Conservation (phyloP, 2,113 vertebrate genomes). For the Cranoglanis bouderius region DNA sequence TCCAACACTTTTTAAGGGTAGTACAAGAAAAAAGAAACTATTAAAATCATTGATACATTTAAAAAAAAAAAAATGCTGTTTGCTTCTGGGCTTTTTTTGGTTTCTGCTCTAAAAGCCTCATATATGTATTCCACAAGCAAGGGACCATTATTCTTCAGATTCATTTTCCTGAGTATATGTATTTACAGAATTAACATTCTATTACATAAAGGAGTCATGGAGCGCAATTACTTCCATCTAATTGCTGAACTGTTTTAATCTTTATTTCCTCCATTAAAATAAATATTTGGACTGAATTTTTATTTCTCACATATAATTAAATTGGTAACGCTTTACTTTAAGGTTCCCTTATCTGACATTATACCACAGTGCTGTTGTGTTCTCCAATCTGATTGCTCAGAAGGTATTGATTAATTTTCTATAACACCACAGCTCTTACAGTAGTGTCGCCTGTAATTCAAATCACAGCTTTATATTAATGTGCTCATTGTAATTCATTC, state of each 20-base stretch:
- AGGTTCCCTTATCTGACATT: neutral
- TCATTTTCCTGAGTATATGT: neutral
- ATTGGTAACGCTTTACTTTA: neutral
- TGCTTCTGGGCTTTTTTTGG: neutral
- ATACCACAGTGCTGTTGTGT: neutral
- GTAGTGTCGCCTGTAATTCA: neutral
- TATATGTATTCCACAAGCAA: neutral
- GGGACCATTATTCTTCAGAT: neutral
- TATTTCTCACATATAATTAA: neutral
- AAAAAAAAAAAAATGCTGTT: neutral
- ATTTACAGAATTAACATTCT: neutral
- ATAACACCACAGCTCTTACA: neutral
- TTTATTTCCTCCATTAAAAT: neutral
- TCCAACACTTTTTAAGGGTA: neutral
- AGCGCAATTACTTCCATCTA: neutral
- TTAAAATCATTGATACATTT: neutral
- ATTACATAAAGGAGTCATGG: neutral
- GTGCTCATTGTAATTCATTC: neutral
- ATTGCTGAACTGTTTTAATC: neutral
- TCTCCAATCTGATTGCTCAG: neutral
- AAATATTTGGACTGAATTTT: neutral
- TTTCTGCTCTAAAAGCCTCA: neutral
- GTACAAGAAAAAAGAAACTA: neutral
- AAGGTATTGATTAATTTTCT: neutral
- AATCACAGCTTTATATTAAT: neutral